phyloP scores from a whole-genome alignment of 2,797 vertebrate species.

The Eupleurogrammus muticus region DNA sequence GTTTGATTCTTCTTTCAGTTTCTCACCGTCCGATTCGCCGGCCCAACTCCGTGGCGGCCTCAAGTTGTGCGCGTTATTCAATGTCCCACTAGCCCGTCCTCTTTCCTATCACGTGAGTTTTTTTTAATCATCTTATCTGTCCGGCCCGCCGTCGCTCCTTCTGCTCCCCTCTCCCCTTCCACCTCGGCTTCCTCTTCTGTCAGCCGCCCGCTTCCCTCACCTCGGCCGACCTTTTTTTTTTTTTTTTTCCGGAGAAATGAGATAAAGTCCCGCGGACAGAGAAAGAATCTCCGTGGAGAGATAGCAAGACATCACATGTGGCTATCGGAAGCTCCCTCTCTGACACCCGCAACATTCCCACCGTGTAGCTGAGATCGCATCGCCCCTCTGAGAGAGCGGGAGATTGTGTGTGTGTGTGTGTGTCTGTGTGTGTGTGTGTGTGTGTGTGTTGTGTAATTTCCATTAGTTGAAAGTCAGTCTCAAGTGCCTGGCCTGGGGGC shows the following conservation, averaged over 20 bases:
- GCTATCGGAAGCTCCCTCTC: slow-evolving; percentile 6
- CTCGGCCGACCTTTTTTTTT: slow-evolving; percentile 58
- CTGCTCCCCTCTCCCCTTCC: slow-evolving; percentile 9
- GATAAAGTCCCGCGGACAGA: slow-evolving; percentile 15
- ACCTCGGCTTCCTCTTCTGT: slow-evolving; percentile 13
- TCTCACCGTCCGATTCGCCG: slow-evolving; percentile 36
- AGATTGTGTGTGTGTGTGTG: slow-evolving; percentile 21
- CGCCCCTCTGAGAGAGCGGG: slow-evolving; percentile 14
- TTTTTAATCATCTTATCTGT: slow-evolving; percentile 60
- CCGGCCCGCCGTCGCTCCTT: slow-evolving; percentile 13
- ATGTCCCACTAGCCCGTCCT: slow-evolving; percentile 40
- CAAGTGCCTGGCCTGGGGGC: slow-evolving; percentile 61
- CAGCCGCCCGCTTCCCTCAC: slow-evolving; percentile 31
- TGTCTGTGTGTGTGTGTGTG: slow-evolving; percentile 31
- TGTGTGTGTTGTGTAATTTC: slow-evolving; percentile 53
- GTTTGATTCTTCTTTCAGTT: slow-evolving; percentile 45
- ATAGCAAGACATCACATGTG: slow-evolving; percentile 6
- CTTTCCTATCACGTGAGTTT: slow-evolving; percentile 30
- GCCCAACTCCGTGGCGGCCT: slow-evolving; percentile 25
- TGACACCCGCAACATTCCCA: slow-evolving; percentile 43
- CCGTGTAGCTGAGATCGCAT: background rate
- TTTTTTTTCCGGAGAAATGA: slow-evolving; percentile 21
- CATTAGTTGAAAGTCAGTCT: slow-evolving; percentile 57
- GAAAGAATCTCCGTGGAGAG: slow-evolving; percentile 35
- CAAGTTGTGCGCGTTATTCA: slow-evolving; percentile 57